phyloP scores from a whole-genome alignment of 1,140 invertebrate genomes.

The Cylas formicarius region DNA sequence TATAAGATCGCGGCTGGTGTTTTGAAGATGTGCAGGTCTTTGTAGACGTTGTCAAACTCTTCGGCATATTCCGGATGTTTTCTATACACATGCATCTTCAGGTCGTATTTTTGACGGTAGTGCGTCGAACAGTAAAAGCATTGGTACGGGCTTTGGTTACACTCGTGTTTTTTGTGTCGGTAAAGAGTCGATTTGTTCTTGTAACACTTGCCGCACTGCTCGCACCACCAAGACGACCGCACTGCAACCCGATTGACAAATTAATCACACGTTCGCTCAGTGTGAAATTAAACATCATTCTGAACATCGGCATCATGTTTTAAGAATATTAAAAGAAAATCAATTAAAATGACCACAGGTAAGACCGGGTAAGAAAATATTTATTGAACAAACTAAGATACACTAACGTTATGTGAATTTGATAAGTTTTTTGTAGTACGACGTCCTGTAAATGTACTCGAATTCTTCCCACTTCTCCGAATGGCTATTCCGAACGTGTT shows the following conservation, averaged over 20 bases:
- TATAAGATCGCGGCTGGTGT: background rate
- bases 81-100: constrained; percentile 37
- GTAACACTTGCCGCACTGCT: constrained; percentile 43
- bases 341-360: too few relatives aligned
- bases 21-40: constrained; percentile 14
- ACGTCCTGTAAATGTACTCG: constrained; percentile 14
- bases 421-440: too few relatives aligned
- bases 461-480: constrained; percentile 12
- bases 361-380: too few relatives aligned
- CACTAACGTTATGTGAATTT: too few relatives aligned
- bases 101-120: constrained; percentile 41
- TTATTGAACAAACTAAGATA: too few relatives aligned
- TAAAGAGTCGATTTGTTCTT: constrained; percentile 43
- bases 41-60: constrained; percentile 15
- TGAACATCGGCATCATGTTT: too few relatives aligned
- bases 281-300: too few relatives aligned
- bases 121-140: constrained; percentile 48
- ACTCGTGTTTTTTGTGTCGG: constrained; percentile 47
- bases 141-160: constrained; percentile 44
- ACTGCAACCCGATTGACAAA: too few relatives aligned
- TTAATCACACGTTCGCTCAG: too few relatives aligned
- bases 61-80: constrained; percentile 10
- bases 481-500: constrained; percentile 24
- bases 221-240: constrained; percentile 7
- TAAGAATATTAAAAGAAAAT: too few relatives aligned